Percentiles rank a stretch among this genome's conserved stretches.
Evolutionary conservation across 2,888 invertebrate species (phyloP).

Genomic region (Chymomyza fuscimana): DNA sequence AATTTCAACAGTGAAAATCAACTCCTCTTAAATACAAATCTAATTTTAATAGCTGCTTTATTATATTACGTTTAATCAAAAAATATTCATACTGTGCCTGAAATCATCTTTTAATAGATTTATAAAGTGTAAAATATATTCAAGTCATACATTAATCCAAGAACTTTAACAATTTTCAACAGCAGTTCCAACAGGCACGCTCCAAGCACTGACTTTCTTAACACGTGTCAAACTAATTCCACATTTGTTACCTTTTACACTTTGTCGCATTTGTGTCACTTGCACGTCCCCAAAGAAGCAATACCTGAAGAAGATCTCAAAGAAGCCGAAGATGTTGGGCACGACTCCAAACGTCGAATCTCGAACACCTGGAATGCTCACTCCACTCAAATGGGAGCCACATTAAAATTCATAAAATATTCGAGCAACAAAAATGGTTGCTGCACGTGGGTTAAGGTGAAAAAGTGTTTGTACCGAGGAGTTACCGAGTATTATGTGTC

Average conservation of each 20-base stretch:
- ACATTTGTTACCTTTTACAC: constrained; percentile 69
- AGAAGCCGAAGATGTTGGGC: background rate
- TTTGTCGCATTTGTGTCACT: constrained; percentile 61
- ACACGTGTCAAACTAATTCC: constrained; percentile 73
- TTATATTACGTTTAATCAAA: background rate
- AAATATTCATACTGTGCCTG: background rate
- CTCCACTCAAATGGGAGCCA: constrained; percentile 30
- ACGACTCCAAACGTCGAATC: background rate
- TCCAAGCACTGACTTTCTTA: constrained; percentile 9
- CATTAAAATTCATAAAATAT: constrained; percentile 72
- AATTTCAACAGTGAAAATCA: too few relatives aligned
- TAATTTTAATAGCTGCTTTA: background rate
- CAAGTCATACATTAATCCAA: background rate
- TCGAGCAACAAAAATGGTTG: constrained; percentile 68
- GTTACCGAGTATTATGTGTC: constrained; percentile 67
- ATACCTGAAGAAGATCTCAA: background rate
- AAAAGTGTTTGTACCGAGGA: constrained; percentile 31
- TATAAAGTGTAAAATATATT: background rate
- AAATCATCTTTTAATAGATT: background rate
- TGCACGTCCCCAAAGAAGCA: background rate
- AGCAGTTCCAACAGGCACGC: background rate
- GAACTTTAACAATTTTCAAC: background rate
- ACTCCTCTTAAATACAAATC: background rate
- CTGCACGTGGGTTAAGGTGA: constrained; percentile 26
- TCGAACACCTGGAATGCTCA: background rate